phyloP scores from a whole-genome alignment of 2,797 vertebrate genomes.

The Etheostoma nigrum region DNA sequence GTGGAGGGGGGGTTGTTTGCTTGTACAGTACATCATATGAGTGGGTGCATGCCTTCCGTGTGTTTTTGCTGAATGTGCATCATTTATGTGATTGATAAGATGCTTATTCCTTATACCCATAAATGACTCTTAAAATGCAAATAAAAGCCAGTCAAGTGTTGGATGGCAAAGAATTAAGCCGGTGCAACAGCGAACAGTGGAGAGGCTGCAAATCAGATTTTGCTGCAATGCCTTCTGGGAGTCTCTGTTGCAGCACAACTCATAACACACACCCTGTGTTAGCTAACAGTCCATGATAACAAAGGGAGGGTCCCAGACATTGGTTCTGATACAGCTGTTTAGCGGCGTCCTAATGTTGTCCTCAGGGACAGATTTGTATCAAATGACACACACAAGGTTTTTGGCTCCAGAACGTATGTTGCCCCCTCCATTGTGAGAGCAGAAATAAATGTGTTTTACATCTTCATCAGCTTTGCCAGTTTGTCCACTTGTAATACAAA shows the following conservation, averaged over 20 bases:
- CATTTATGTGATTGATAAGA: conserved; percentile 72
- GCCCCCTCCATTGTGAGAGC: conserved; percentile 51
- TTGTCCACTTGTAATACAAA: conserved; percentile 62
- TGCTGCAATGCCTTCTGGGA: conserved; percentile 78
- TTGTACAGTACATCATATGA: conserved; percentile 24
- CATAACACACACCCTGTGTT: conserved; percentile 58
- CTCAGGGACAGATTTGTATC: conserved; percentile 65
- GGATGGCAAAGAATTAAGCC: conserved; percentile 65
- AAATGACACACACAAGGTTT: conserved; percentile 70
- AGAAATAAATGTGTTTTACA: conserved; percentile 69
- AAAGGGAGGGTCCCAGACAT: conserved; percentile 67
- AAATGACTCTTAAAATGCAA: conserved; percentile 82
- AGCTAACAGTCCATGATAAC: conserved; percentile 76
- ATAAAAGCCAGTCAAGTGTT: conserved; percentile 78
- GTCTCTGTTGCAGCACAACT: conserved; percentile 59
- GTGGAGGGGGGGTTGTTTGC: conserved; percentile 25
- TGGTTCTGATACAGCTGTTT: conserved; percentile 77
- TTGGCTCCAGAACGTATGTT: conserved; percentile 58
- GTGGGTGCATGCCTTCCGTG: conserved; percentile 24
- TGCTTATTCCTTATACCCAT: conserved; percentile 67
- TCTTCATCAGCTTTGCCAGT: conserved; percentile 68
- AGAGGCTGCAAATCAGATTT: conserved; percentile 72
- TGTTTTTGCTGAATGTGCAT: conserved; percentile 69
- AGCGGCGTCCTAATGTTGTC: conserved; percentile 73
- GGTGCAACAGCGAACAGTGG: conserved; percentile 64